Conservation (phyloP, 92 coral and sea anemone genomes). For the Bergia puertoricense region DNA sequence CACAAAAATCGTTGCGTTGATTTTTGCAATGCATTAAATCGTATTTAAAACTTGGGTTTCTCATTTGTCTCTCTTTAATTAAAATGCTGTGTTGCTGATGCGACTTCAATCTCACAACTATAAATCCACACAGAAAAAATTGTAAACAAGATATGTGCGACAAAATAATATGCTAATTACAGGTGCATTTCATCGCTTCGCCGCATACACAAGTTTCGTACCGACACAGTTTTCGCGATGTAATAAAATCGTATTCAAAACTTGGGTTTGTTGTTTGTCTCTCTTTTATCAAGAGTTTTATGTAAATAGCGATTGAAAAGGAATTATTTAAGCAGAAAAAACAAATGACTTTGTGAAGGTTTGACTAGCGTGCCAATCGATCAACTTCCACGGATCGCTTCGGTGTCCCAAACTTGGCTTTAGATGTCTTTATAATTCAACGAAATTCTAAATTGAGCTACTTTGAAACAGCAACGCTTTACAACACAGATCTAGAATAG, state of each 20-base stretch:
- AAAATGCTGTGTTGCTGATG: no score
- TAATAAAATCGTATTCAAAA: conserved; percentile 18
- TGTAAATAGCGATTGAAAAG: no score
- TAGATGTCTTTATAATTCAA: conserved; percentile 1
- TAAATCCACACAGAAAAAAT: conserved; percentile 20
- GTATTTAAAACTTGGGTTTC: no score
- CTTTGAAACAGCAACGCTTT: conserved; percentile 15
- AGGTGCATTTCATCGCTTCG: background rate
- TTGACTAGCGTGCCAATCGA: conserved; percentile 24
- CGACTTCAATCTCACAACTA: background rate
- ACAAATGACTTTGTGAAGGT: conserved; percentile 19
- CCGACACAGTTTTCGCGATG: conserved; percentile 7
- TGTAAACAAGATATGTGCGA: conserved; percentile 17
- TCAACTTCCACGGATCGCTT: conserved; percentile 34
- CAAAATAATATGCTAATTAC: conserved; percentile 22
- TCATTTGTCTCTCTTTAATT: no score
- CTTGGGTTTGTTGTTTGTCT: conserved; percentile 8
- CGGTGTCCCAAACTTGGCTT: conserved; percentile 34
- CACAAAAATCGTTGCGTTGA: no score
- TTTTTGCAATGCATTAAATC: no score
- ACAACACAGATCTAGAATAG: conserved; percentile 33
- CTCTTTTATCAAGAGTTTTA: conserved; percentile 16
- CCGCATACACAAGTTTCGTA: background rate
- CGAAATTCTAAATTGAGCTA: conserved; percentile 30
- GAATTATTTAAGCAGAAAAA: background rate